Conservation (phyloP, 2,888 invertebrate species). For the Plebejus argus region DNA sequence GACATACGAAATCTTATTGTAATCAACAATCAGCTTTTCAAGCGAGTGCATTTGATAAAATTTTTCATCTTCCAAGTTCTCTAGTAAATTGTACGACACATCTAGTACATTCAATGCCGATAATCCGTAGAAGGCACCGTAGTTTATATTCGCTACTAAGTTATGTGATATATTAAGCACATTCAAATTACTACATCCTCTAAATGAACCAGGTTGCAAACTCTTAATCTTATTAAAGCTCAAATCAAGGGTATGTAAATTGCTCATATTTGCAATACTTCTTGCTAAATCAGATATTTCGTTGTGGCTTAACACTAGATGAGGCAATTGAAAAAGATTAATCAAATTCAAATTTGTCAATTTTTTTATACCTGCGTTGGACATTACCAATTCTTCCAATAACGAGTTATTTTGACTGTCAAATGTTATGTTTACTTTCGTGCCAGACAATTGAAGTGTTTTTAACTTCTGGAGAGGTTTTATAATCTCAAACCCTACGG, state of each 20-base stretch:
- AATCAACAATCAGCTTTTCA: conserved; percentile 54
- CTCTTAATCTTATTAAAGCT: conserved; percentile 57
- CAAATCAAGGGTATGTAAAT: conserved; percentile 53
- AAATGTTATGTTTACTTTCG: conserved; percentile 48
- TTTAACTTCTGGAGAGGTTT: conserved; percentile 45
- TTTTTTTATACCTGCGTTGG: conserved; percentile 49
- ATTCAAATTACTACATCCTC: conserved; percentile 51
- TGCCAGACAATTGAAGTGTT: conserved; percentile 52
- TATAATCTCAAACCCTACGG: conserved; percentile 47
- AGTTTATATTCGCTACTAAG: conserved; percentile 49
- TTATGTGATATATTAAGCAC: conserved; percentile 63
- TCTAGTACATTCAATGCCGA: conserved; percentile 53
- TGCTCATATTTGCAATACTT: conserved; percentile 49
- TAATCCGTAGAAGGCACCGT: conserved; percentile 60
- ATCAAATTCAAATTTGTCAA: conserved; percentile 45
- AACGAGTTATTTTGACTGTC: conserved; percentile 44
- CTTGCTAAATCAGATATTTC: conserved; percentile 49
- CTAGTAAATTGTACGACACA: conserved; percentile 58
- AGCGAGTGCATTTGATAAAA: conserved; percentile 56
- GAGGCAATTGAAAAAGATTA: conserved; percentile 41
- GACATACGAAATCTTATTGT: conserved; percentile 56
- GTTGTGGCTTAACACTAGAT: conserved; percentile 53
- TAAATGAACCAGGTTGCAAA: conserved; percentile 61
- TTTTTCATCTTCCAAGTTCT: conserved; percentile 55
- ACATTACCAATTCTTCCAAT: conserved; percentile 48